Conservation (phyloP, 2,888 invertebrate genomes). For the Gryllus longicercus region DNA sequence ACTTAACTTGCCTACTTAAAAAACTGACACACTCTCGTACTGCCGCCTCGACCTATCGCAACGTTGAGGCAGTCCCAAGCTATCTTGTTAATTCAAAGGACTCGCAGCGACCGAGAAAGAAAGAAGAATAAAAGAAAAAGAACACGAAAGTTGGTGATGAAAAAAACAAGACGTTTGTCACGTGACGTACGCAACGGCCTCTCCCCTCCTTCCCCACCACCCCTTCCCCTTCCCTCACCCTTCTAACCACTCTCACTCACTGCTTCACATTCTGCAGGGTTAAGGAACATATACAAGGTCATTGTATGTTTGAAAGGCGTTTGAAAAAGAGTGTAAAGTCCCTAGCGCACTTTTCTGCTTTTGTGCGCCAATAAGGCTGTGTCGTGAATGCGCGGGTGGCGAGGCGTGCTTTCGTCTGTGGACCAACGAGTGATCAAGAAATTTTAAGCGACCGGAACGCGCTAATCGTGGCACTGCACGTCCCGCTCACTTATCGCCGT, state of each 20-base stretch:
- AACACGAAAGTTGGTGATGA: constrained; percentile 23
- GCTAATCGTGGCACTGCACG: not conserved
- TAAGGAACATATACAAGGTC: constrained; percentile 34
- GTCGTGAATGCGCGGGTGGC: not conserved
- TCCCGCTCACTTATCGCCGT: not conserved
- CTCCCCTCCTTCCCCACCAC: constrained; percentile 12
- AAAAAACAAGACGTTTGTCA: constrained; percentile 31
- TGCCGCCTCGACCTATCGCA: constrained; percentile 28
- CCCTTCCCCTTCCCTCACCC: constrained; percentile 3
- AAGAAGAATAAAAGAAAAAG: constrained; percentile 26
- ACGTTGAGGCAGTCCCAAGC: constrained; percentile 26
- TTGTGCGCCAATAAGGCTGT: not conserved
- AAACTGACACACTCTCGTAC: not conserved
- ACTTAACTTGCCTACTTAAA: constrained; percentile 12
- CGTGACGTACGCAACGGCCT: constrained; percentile 29
- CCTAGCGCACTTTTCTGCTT: constrained; percentile 12
- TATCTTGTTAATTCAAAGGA: constrained; percentile 28
- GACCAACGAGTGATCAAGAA: not conserved
- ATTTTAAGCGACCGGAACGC: not conserved
- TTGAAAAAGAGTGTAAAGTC: constrained; percentile 29
- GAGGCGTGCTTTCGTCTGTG: not conserved
- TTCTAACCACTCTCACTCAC: constrained; percentile 21
- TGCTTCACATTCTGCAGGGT: constrained; percentile 32
- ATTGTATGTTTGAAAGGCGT: constrained; percentile 30
- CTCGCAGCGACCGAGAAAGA: constrained; percentile 23